Base-by-base conservation (phyloP, 2,888 invertebrate genomes). In the Rhimphoctona megacephalus region DNA sequence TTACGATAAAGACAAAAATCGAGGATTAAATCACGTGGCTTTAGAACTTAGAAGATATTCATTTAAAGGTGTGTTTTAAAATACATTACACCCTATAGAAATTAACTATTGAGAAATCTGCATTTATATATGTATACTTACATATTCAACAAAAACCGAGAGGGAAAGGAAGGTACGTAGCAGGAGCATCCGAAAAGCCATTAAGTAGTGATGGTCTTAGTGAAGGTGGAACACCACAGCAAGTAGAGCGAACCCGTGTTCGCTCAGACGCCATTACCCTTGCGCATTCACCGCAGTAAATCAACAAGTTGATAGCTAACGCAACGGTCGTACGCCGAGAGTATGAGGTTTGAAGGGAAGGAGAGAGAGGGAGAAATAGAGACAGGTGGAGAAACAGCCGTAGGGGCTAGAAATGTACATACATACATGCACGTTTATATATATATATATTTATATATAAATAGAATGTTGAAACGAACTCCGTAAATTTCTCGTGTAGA, bases 261-360 rank as follows among this genome's bases (percentile, higher is more conserved):
- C 76, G 83, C 72, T 80, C 86, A 86, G 86, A 83, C 83, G 72
- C 76, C 67, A 76, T 36, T 73, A 30, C 79, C 69, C 43, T 73
- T 52, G 36, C 90, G 91, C 87, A 91, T 91, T 91, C 89, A 89
- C 90, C 89, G 89, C 90, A 90, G 91, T 93, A 93, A 93, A 93
- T 93, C 93, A 93, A 93, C 93, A 93, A 93, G 93, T 93, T 93
- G 93, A 93, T 92, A 92, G 92, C 91, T 89, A 90, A 86, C 83
- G 86, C 86, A 81, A 81, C 77, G 72, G 46, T 80, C 52, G 77
- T 39, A 61, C 61, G 39, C 33, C 49, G 49, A 80, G 76, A 52
- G 80, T 73, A 69, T 43, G 82, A 64, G 74, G 43, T 52, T 73
- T 73, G 14, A 66, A 73, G 67, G 14, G 14, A 73, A 36, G 39